Conservation (phyloP, 1,140 invertebrate species). For the Drosophila cardini region DNA sequence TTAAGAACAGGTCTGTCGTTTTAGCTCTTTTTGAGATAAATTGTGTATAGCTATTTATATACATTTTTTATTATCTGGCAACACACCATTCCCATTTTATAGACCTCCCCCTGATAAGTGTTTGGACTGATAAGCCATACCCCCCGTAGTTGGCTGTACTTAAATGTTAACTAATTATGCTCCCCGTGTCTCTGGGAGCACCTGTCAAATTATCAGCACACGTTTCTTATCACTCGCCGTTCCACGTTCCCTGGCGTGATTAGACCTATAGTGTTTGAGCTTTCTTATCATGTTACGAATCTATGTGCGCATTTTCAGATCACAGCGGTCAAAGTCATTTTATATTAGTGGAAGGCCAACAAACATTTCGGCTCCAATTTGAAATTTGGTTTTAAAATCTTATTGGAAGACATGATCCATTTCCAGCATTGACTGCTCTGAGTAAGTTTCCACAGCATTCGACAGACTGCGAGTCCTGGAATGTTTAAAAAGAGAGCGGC, state of each 20-base stretch:
- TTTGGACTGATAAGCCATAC: slow-evolving; percentile 30
- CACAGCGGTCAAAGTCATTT: slow-evolving; percentile 10
- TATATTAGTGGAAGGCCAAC: slow-evolving; percentile 10
- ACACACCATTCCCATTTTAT: neutral
- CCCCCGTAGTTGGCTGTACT: slow-evolving; percentile 14
- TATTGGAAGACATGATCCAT: neutral
- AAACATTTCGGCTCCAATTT: slow-evolving; percentile 29
- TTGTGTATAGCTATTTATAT: no score
- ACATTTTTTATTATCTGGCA: neutral
- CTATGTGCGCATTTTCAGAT: slow-evolving; percentile 30
- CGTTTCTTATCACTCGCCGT: slow-evolving; percentile 23
- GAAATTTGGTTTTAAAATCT: neutral
- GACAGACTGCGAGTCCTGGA: neutral
- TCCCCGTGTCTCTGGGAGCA: slow-evolving; percentile 14
- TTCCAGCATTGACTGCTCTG: no score
- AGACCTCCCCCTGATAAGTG: slow-evolving; percentile 8
- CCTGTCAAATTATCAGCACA: slow-evolving; percentile 26
- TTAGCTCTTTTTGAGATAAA: no score
- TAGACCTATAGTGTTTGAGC: neutral
- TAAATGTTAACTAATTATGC: slow-evolving; percentile 20
- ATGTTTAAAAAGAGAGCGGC: neutral
- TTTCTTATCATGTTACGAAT: slow-evolving; percentile 14
- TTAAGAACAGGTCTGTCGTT: neutral
- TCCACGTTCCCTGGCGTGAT: slow-evolving; percentile 31
- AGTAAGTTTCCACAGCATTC: neutral